Conservation (phyloP, 2,113 vertebrate species). For the Bubalus kerabau region DNA sequence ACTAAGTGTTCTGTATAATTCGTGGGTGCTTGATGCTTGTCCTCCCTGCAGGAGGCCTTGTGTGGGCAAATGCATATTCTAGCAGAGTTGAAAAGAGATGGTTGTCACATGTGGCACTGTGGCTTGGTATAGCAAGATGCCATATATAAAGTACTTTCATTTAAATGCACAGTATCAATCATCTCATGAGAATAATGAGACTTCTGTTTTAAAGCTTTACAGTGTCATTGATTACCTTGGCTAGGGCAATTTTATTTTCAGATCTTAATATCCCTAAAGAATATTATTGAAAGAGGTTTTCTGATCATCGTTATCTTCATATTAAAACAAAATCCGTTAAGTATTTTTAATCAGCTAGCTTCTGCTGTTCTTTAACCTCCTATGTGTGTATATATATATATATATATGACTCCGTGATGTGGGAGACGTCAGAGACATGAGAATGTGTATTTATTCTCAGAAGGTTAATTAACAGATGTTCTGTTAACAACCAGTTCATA, state of each 20-base stretch:
- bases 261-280: background rate
- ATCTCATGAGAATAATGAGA: constrained; percentile 12
- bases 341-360: constrained; percentile 33
- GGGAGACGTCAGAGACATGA: constrained; percentile 26
- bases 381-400: background rate
- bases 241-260: constrained; percentile 42
- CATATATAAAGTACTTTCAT: constrained; percentile 4
- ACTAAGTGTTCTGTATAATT: constrained; percentile 41
- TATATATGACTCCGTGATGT: background rate
- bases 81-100: constrained; percentile 12
- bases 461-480: constrained; percentile 32
- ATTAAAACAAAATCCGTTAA: constrained; percentile 46
- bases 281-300: constrained; percentile 12
- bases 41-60: background rate
- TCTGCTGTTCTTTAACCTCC: constrained; percentile 36
- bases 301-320: constrained; percentile 46
- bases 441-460: constrained; percentile 20
- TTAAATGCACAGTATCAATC: constrained; percentile 15
- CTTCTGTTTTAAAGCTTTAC: constrained; percentile 8
- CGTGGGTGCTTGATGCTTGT: constrained; percentile 28
- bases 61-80: constrained; percentile 25
- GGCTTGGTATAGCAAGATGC: constrained; percentile 20
- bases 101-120: background rate
- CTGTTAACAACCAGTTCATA: constrained; percentile 4
- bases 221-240: constrained; percentile 24